Conservation (phyloP, 2,888 invertebrate species). For the Norana najaformis region DNA sequence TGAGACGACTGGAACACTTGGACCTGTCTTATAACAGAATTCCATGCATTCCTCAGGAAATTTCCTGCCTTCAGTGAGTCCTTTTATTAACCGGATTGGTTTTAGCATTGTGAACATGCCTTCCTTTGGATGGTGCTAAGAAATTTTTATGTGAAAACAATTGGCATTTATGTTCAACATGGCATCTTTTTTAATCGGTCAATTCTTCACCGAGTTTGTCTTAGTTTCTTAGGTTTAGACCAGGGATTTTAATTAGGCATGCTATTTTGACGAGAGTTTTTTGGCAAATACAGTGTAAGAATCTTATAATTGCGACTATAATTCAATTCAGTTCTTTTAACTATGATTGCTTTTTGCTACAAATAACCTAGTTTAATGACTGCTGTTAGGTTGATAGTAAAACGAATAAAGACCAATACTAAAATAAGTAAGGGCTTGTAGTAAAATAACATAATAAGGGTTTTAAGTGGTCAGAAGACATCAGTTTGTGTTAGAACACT, state of each 20-base stretch:
- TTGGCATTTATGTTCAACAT: too few species aligned
- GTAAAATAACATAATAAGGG: too few species aligned
- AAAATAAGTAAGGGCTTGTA: background rate
- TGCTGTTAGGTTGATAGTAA: too few species aligned
- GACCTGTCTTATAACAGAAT: background rate
- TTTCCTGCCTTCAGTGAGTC: slow-evolving; percentile 2
- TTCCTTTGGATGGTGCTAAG: background rate
- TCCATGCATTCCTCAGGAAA: background rate
- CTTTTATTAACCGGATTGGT: background rate
- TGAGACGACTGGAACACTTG: background rate
- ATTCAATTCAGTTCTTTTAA: background rate
- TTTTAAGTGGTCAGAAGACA: too few species aligned
- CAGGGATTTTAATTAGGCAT: too few species aligned
- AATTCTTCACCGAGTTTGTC: background rate
- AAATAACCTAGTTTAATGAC: background rate
- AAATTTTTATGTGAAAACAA: background rate
- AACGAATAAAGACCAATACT: too few species aligned
- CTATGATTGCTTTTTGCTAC: background rate
- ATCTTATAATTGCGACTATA: background rate
- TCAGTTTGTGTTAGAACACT: too few species aligned
- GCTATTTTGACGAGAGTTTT: background rate
- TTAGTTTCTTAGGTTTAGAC: too few species aligned
- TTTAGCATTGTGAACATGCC: background rate
- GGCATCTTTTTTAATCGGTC: background rate
- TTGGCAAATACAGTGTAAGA: background rate